Evolutionary conservation across 2,888 invertebrate species (phyloP).

Genomic region (Harmothoe impar): DNA sequence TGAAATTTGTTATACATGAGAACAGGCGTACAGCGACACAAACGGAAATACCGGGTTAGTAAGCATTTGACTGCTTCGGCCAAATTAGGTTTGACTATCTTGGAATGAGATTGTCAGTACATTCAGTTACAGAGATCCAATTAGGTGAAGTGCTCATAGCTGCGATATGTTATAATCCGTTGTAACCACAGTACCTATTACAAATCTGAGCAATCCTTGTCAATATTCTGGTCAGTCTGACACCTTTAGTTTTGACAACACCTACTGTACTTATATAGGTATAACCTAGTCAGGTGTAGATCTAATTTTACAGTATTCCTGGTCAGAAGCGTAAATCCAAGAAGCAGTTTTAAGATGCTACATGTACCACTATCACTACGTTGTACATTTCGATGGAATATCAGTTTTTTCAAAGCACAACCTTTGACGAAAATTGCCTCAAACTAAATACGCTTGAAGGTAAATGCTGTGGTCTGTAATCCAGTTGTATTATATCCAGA

Average conservation of each 20-base stretch:
- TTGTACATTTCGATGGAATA: too few species aligned
- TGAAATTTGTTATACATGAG: constrained; percentile 4
- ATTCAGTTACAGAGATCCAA: not conserved
- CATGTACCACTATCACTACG: too few species aligned
- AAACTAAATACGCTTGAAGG: too few species aligned
- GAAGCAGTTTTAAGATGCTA: too few species aligned
- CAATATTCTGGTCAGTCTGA: not conserved
- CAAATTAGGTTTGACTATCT: not conserved
- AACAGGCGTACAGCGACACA: not conserved
- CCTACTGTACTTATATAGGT: too few species aligned
- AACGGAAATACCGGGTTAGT: not conserved
- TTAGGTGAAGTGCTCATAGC: not conserved
- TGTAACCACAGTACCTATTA: not conserved
- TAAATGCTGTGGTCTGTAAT: too few species aligned
- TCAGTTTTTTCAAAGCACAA: too few species aligned
- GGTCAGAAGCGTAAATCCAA: too few species aligned
- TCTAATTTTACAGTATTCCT: too few species aligned
- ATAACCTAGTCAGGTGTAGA: too few species aligned
- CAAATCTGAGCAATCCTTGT: not conserved
- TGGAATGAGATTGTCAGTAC: not conserved
- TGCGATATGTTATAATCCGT: not conserved
- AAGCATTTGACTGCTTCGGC: not conserved
- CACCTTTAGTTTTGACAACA: not conserved
- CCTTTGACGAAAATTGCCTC: too few species aligned
- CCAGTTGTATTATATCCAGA: too few species aligned